Evolutionary conservation across 2,797 vertebrate genomes (phyloP).

Genomic region (Picus viridis): DNA sequence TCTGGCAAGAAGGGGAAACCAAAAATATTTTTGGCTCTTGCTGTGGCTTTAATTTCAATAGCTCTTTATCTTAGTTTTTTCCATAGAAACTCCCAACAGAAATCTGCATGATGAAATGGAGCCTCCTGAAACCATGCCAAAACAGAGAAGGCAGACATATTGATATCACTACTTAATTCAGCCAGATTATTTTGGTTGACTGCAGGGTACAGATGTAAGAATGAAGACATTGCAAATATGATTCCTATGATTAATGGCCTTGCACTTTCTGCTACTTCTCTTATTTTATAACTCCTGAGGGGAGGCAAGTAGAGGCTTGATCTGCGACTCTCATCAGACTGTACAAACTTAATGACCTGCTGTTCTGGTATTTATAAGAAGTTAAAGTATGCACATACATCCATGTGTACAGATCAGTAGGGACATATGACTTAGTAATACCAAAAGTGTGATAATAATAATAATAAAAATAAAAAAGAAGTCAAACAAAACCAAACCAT

Average conservation of each 20-base stretch:
- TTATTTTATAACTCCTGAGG: background rate
- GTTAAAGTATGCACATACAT: background rate
- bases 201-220: background rate
- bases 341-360: background rate
- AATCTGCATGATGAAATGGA: background rate
- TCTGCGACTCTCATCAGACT: background rate
- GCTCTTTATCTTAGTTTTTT: background rate
- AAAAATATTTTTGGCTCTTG: background rate
- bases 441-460: background rate
- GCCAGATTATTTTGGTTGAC: background rate
- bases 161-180: background rate
- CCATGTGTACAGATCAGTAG: fast-evolving
- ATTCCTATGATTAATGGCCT: background rate
- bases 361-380: background rate
- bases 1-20: background rate
- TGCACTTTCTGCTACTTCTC: background rate
- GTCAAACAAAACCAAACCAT: background rate
- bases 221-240: background rate
- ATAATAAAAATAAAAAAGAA: too few species aligned
- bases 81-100: background rate
- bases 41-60: background rate
- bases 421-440: background rate
- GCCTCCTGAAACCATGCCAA: background rate
- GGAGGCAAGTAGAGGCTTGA: background rate
- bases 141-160: background rate